These are phyloP conservation scores for Zaprionus inermis DNA, from an alignment of 1,140 invertebrate species.

Conservation along the genomic window DNA sequence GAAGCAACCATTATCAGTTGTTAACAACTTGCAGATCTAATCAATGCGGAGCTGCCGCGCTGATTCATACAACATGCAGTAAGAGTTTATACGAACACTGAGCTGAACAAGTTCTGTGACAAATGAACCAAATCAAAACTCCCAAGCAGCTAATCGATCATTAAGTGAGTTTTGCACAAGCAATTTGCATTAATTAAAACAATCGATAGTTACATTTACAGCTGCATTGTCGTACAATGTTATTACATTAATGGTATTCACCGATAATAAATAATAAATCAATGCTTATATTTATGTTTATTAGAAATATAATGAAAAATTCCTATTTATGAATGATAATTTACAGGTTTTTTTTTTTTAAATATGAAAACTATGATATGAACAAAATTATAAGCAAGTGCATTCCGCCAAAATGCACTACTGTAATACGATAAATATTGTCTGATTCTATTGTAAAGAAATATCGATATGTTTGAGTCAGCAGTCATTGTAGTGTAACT, in stretches of 20 bases:
- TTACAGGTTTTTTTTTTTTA: no score
- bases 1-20: constrained; percentile 41
- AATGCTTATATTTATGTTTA: no score
- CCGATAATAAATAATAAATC: background rate
- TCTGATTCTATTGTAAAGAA: no score
- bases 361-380: background rate
- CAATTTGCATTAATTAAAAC: no score
- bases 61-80: constrained; percentile 31
- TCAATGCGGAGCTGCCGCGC: constrained; percentile 14
- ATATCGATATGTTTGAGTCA: constrained; percentile 5
- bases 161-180: background rate
- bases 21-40: constrained; percentile 42
- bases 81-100: constrained; percentile 10
- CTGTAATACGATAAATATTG: background rate
- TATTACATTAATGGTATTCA: background rate
- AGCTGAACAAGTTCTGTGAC: constrained; percentile 3
- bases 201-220: background rate
- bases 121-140: background rate
- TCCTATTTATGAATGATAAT: no score
- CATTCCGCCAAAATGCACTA: background rate
- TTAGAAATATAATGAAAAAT: no score
- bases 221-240: background rate
- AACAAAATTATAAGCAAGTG: background rate
- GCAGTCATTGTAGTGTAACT: background rate
- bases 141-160: background rate